phyloP scores from a whole-genome alignment of 1,140 invertebrate species.

The Drosophila sulfurigaster region DNA sequence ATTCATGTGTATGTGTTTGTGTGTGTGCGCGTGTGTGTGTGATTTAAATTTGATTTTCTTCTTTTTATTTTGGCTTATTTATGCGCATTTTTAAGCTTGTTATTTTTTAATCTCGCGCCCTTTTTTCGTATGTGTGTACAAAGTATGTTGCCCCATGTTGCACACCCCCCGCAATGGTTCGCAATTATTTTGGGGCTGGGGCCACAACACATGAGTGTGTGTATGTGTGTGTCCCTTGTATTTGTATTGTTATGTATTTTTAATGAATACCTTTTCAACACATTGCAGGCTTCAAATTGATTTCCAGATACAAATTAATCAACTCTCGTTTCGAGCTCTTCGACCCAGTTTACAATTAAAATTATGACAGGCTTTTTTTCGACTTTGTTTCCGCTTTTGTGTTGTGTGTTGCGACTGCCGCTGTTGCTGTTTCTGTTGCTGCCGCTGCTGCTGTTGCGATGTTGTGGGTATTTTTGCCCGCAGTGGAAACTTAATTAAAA shows the following conservation, averaged over 20 bases:
- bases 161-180: conserved; percentile 22
- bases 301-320: conserved; percentile 66
- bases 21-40: neutral
- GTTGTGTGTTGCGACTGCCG: conserved; percentile 20
- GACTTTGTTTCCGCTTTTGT: conserved; percentile 62
- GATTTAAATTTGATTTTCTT: conserved; percentile 26
- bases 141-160: conserved; percentile 26
- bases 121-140: conserved; percentile 40
- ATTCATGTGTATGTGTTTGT: conserved; percentile 4
- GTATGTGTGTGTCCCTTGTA: conserved; percentile 2
- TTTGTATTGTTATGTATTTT: conserved; percentile 57
- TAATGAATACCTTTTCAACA: conserved; percentile 73
- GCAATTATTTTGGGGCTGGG: conserved; percentile 25
- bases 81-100: conserved; percentile 77
- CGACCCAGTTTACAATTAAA: conserved; percentile 79
- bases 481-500: conserved; percentile 68
- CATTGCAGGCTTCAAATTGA: conserved; percentile 53
- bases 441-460: conserved; percentile 19
- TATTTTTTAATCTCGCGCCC: conserved; percentile 79
- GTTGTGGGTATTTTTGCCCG: conserved; percentile 14
- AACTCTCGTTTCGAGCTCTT: conserved; percentile 51
- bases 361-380: conserved; percentile 63
- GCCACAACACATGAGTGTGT: neutral
- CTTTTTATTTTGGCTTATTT: conserved; percentile 57
- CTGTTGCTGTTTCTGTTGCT: conserved; percentile 10